A percentile compares a stretch with the other conserved stretches of the same genome.
phyloP scores from a whole-genome alignment of 2,797 vertebrate genomes.

The Petrocephalus schoutedeni region DNA sequence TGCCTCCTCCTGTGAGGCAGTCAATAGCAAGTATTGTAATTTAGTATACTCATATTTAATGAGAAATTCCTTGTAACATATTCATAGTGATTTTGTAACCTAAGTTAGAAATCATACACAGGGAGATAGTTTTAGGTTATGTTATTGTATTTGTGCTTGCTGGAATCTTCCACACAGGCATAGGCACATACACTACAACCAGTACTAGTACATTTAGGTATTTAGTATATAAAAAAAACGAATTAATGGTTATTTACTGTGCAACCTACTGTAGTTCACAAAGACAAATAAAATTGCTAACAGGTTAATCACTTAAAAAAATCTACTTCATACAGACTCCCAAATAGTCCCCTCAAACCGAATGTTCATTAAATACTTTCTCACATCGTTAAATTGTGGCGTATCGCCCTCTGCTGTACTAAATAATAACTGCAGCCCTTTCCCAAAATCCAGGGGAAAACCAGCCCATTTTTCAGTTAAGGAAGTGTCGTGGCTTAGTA shows the following conservation, averaged over 20 bases:
- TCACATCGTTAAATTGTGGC: not conserved
- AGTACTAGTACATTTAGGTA: conserved; percentile 35
- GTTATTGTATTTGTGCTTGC: conserved; percentile 47
- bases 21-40: not conserved
- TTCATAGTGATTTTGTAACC: not conserved
- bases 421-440: not conserved
- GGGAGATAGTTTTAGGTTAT: not conserved
- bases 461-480: not conserved
- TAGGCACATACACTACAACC: conserved; percentile 45
- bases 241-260: conserved; percentile 38
- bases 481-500: not conserved
- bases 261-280: conserved; percentile 46
- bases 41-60: not conserved
- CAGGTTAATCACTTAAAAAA: conserved; percentile 33
- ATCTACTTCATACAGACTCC: conserved; percentile 29
- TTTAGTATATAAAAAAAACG: conserved; percentile 42
- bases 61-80: not conserved
- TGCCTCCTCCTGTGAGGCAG: not conserved
- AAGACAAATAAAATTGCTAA: conserved; percentile 49
- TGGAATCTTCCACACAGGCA: conserved; percentile 38
- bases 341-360: conserved; percentile 18
- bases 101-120: not conserved
- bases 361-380: conserved; percentile 14
- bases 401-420: conserved; percentile 11
- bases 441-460: not conserved